Conservation (phyloP, 2,888 invertebrate genomes). For the Cephus spinipes region DNA sequence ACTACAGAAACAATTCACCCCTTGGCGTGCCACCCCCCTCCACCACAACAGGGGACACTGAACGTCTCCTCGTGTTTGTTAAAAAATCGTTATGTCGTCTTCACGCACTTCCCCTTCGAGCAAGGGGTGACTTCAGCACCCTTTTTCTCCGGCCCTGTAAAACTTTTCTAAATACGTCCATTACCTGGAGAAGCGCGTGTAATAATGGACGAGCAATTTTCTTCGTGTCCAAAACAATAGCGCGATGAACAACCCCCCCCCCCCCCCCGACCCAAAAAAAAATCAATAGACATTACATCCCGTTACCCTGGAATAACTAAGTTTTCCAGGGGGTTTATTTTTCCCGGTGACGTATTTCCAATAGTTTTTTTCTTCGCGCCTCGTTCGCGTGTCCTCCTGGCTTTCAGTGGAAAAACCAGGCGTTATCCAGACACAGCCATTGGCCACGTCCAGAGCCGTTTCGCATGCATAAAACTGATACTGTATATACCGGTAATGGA, state of each 20-base stretch:
- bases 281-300: neutral
- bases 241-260: neutral
- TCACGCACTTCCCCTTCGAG: conserved; percentile 14
- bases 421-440: neutral
- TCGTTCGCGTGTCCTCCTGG: neutral
- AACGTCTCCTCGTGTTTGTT: neutral
- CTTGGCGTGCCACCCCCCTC: conserved; percentile 17
- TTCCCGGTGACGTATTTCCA: neutral
- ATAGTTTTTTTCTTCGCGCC: neutral
- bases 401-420: neutral
- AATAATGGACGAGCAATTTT: neutral
- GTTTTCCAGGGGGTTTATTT: neutral
- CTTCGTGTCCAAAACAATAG: neutral
- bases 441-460: neutral
- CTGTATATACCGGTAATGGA: neutral
- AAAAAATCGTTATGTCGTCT: neutral
- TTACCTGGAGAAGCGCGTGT: neutral
- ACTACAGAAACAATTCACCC: neutral
- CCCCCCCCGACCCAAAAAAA: no score
- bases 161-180: neutral
- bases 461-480: neutral
- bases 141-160: neutral
- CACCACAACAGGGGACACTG: conserved; percentile 1
- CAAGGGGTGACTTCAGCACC: conserved; percentile 16
- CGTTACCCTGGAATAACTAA: neutral